Percentiles rank a stretch among this genome's conserved stretches.
These are phyloP conservation scores for Probosciger aterrimus DNA, from an alignment of 2,113 vertebrate genomes.

Conservation along the genomic window DNA sequence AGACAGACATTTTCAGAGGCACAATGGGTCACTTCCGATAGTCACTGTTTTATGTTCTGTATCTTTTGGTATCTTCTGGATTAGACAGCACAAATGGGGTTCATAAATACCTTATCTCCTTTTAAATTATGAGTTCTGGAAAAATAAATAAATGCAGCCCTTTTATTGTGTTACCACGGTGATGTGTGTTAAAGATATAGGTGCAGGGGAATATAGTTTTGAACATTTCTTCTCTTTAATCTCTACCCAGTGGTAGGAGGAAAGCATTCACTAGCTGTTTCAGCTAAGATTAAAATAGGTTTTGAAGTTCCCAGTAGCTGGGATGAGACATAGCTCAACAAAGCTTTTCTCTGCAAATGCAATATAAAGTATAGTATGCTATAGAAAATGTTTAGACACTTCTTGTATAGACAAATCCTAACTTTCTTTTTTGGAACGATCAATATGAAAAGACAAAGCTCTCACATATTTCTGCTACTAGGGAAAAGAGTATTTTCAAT, in stretches of 20 bases:
- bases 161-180: background rate
- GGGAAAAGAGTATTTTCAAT: slow-evolving; percentile 52
- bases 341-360: background rate
- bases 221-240: background rate
- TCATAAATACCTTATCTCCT: background rate
- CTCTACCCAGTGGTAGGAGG: background rate
- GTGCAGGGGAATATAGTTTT: background rate
- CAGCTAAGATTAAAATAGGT: background rate
- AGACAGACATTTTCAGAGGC: background rate
- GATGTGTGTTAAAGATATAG: background rate
- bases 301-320: background rate
- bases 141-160: slow-evolving; percentile 27
- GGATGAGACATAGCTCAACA: background rate
- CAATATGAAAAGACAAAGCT: slow-evolving; percentile 67
- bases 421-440: slow-evolving; percentile 42
- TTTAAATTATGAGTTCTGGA: background rate
- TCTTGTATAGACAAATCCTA: slow-evolving; percentile 64
- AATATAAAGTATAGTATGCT: background rate
- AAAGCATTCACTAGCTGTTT: slow-evolving; percentile 6
- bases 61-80: background rate
- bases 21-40: background rate
- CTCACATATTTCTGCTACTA: slow-evolving; percentile 56
- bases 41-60: background rate
- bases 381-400: slow-evolving; percentile 43
- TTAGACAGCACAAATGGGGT: background rate